These are phyloP conservation scores for Tragelaphus strepsiceros DNA, from an alignment of 2,113 vertebrate genomes.

Conservation along the genomic window DNA sequence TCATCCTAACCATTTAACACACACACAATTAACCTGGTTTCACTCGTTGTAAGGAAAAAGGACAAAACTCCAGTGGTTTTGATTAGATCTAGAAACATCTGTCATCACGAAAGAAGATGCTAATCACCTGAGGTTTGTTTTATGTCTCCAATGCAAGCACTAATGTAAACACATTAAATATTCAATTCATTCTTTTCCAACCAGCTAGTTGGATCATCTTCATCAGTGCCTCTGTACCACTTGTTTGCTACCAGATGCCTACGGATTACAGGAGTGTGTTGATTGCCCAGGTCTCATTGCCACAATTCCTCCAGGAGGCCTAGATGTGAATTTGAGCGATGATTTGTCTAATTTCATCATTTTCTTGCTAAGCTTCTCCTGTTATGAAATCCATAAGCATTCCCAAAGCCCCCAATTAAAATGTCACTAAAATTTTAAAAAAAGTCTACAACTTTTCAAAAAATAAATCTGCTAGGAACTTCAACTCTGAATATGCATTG, in stretches of 20 bases:
- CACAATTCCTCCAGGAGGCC: background rate
- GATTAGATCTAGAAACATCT: background rate
- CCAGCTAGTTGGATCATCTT: background rate
- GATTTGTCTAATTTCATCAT: background rate
- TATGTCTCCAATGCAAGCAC: background rate
- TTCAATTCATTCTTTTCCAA: background rate
- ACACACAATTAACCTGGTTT: background rate
- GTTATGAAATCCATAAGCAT: background rate
- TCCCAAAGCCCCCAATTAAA: background rate
- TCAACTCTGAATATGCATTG: background rate
- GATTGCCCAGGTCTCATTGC: background rate
- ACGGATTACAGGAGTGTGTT: background rate
- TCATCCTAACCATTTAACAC: background rate
- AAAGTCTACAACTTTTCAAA: background rate
- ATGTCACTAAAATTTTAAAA: background rate
- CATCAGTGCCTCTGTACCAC: background rate
- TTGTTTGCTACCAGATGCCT: background rate
- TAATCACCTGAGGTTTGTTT: background rate
- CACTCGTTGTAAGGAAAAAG: background rate
- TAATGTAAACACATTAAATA: background rate
- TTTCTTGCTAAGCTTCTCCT: background rate
- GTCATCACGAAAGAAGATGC: background rate
- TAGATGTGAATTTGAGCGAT: background rate
- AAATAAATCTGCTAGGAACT: background rate
- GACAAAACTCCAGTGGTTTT: background rate